These are phyloP conservation scores for Lontra canadensis DNA, from an alignment of 2,113 vertebrate genomes.

Conservation along the genomic window DNA sequence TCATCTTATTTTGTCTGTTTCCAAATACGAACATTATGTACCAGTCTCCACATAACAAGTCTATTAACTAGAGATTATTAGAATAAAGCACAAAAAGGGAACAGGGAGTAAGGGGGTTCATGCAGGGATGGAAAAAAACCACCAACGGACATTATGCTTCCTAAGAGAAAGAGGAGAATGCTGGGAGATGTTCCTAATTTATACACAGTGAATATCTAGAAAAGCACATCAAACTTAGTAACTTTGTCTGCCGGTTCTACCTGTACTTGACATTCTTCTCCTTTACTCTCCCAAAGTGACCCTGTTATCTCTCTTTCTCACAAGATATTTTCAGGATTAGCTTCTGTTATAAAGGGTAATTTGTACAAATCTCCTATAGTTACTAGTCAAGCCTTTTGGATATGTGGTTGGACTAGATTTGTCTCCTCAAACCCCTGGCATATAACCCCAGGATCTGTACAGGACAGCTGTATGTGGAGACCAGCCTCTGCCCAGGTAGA, in stretches of 20 bases:
- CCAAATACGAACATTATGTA: neutral
- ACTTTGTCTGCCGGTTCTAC: neutral
- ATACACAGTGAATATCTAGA: neutral
- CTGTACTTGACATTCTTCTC: neutral
- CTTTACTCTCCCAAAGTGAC: neutral
- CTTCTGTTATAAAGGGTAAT: neutral
- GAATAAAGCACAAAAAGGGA: neutral
- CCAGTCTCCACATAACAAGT: neutral
- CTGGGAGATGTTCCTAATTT: neutral
- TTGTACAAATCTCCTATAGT: neutral
- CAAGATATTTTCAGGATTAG: neutral
- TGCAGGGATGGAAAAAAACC: neutral
- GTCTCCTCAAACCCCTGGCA: neutral
- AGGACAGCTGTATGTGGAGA: neutral
- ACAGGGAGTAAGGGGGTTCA: fast-evolving
- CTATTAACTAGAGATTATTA: neutral
- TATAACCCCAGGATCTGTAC: neutral
- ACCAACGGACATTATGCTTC: neutral
- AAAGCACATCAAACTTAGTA: neutral
- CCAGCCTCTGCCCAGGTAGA: neutral
- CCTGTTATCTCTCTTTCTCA: neutral
- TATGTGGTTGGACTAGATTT: neutral
- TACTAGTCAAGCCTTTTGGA: neutral
- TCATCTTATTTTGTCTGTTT: neutral
- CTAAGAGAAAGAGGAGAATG: neutral